Conservation (phyloP, 2,888 invertebrate genomes). For the Diabrotica balteata region DNA sequence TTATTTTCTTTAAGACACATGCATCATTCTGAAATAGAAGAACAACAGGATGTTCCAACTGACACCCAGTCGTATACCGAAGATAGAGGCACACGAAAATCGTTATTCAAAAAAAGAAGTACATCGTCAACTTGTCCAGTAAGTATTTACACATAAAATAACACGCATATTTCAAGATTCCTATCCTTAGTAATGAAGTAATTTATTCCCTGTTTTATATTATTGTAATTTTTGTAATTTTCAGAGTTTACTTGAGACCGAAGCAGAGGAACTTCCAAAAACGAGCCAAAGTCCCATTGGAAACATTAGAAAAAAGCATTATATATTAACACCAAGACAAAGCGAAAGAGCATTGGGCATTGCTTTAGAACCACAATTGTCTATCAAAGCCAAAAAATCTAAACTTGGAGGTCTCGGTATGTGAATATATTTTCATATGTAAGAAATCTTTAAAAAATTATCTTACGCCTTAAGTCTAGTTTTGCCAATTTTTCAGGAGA, state of each 20-base stretch:
- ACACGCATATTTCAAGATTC: background rate
- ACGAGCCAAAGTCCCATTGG: constrained; percentile 81
- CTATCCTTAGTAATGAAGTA: no score
- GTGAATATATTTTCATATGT: no score
- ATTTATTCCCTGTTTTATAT: background rate
- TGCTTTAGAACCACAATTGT: constrained; percentile 61
- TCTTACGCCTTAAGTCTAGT: no score
- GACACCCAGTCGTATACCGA: constrained; percentile 73
- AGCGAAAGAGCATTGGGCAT: constrained; percentile 78
- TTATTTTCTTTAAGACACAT: constrained; percentile 67
- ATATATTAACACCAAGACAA: constrained; percentile 82
- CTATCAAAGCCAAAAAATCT: constrained; percentile 64
- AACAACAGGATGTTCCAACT: constrained; percentile 67
- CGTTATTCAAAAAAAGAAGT: constrained; percentile 86
- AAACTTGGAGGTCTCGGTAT: constrained; percentile 77
- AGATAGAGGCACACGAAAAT: constrained; percentile 79
- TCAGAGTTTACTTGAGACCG: constrained; percentile 83
- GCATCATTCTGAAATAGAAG: constrained; percentile 73
- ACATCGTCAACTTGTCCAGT: constrained; percentile 88
- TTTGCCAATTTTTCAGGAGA: no score
- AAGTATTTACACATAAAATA: constrained; percentile 52
- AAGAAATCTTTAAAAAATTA: no score
- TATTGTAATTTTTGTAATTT: constrained; percentile 18
- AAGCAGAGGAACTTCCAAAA: constrained; percentile 75
- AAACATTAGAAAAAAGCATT: constrained; percentile 76